Evolutionary conservation across 2,113 vertebrate species (phyloP).

Genomic region (Nematolebias whitei): DNA sequence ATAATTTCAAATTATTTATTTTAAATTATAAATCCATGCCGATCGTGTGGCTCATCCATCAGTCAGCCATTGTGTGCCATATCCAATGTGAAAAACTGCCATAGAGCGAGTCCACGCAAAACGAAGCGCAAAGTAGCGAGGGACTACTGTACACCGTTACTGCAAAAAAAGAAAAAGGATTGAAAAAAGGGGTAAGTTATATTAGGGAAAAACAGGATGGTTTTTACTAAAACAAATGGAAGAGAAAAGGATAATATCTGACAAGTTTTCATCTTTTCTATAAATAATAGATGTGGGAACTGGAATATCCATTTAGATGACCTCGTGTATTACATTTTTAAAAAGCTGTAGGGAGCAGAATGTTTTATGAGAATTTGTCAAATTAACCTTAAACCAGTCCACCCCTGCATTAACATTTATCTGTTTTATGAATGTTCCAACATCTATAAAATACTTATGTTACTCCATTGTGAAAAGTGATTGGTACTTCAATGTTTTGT

Average conservation of each 20-base stretch:
- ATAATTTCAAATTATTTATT: no score
- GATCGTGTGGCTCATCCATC: no score
- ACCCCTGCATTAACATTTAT: conserved; percentile 4
- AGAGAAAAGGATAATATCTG: conserved; percentile 23
- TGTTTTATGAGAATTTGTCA: conserved; percentile 56
- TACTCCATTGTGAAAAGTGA: conserved; percentile 18
- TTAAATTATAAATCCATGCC: no score
- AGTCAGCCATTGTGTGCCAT: no score
- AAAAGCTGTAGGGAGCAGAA: conserved; percentile 39
- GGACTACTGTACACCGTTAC: no score
- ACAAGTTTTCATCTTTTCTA: conserved; percentile 51
- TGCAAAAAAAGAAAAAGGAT: no score
- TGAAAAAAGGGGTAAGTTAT: no score
- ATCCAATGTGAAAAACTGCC: no score
- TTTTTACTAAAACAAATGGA: conserved; percentile 2
- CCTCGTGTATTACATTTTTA: conserved; percentile 63
- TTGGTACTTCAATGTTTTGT: background rate
- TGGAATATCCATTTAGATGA: conserved; percentile 72
- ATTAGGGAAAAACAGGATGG: conserved; percentile 22
- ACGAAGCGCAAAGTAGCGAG: no score
- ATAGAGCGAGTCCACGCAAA: no score
- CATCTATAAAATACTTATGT: conserved; percentile 1
- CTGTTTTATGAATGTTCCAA: conserved; percentile 25
- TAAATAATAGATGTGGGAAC: conserved; percentile 72
- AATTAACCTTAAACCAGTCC: conserved; percentile 64